phyloP scores from a whole-genome alignment of 2,888 invertebrate species.

The Leptopilina myrica region DNA sequence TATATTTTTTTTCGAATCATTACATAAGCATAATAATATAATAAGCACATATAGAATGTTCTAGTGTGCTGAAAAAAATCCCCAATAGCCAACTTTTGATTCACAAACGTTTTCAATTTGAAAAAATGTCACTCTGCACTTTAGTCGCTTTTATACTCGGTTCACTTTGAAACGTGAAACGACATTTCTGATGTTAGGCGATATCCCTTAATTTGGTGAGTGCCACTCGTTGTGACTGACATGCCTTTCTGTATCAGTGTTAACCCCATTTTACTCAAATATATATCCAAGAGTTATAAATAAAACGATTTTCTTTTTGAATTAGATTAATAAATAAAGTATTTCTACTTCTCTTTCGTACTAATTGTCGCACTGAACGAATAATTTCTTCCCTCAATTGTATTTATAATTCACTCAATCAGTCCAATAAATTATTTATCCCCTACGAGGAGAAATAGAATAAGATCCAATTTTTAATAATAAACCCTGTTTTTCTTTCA shows the following conservation, averaged over 20 bases:
- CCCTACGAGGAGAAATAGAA: too few species aligned
- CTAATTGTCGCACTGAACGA: too few species aligned
- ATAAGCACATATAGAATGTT: conserved; percentile 40
- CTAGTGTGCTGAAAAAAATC: conserved; percentile 44
- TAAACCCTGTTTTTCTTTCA: too few species aligned
- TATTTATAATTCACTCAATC: background rate
- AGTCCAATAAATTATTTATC: background rate
- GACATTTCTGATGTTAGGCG: conserved; percentile 3
- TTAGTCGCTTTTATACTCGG: background rate
- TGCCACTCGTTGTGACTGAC: conserved; percentile 13
- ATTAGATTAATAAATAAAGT: background rate
- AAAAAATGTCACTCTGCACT: conserved; percentile 23
- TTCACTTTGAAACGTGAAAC: conserved; percentile 14
- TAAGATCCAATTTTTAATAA: too few species aligned
- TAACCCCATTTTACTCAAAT: background rate
- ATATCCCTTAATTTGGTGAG: conserved; percentile 16
- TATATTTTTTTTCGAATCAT: too few species aligned
- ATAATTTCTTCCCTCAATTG: too few species aligned
- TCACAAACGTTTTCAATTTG: conserved; percentile 12
- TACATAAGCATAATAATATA: too few species aligned
- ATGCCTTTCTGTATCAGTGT: background rate
- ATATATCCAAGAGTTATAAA: background rate
- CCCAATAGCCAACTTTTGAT: conserved; percentile 46
- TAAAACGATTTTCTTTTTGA: background rate
- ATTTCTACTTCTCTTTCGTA: background rate